Percentiles rank a stretch among this genome's conserved stretches.
phyloP scores from a whole-genome alignment of 1,140 invertebrate genomes.

The Rhynchophorus ferrugineus region DNA sequence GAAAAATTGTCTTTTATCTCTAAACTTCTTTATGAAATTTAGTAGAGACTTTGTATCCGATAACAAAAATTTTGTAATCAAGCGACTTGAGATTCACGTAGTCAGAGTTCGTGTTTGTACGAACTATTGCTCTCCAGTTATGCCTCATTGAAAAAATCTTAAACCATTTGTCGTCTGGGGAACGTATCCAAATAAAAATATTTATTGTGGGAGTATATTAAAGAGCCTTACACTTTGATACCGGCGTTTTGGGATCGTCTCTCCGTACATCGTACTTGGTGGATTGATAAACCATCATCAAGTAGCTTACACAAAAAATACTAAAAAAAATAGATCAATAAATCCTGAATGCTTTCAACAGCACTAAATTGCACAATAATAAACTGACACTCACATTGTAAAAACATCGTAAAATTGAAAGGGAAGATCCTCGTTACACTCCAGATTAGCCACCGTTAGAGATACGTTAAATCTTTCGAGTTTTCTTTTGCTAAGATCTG shows the following conservation, averaged over 20 bases:
- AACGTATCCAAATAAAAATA: not conserved
- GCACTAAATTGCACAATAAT: not conserved
- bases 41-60: no score
- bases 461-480: not conserved
- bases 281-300: not conserved
- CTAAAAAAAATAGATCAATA: not conserved
- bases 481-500: not conserved
- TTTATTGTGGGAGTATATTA: not conserved
- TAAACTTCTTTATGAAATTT: no score
- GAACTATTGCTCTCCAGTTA: not conserved
- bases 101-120: not conserved
- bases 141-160: slow-evolving; percentile 4
- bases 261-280: not conserved
- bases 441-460: not conserved
- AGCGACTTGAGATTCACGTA: slow-evolving; percentile 15
- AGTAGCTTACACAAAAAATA: not conserved
- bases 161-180: not conserved
- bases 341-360: not conserved
- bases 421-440: not conserved
- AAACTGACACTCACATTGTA: not conserved
- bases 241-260: not conserved
- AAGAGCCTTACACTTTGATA: not conserved
- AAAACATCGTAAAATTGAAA: not conserved
- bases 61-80: no score
- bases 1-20: no score